Percentiles rank a stretch among this genome's conserved stretches.
Conservation (phyloP, 2,797 vertebrate species). For the Peromyscus attwateri region DNA sequence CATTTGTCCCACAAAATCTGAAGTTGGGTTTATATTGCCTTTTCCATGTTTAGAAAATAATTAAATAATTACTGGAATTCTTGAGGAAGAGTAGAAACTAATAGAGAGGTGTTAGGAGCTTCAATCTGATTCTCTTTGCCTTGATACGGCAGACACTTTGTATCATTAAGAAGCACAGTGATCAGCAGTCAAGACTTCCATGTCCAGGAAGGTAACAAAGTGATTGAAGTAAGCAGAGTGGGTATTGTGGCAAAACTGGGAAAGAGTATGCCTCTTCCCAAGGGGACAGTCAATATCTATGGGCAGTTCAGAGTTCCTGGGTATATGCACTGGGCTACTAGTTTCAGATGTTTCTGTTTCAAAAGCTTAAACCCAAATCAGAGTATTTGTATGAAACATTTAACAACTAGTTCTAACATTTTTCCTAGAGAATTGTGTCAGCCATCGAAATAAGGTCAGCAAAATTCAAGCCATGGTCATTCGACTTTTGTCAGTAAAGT, state of each 20-base stretch:
- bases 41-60: background rate
- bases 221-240: background rate
- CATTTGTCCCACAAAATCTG: background rate
- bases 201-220: background rate
- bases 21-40: background rate
- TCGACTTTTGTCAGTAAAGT: background rate
- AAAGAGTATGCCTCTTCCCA: background rate
- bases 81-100: background rate
- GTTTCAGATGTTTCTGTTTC: background rate
- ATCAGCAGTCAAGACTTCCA: background rate
- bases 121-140: background rate
- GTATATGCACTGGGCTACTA: no score
- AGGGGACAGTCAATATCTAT: background rate
- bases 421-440: background rate
- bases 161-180: background rate
- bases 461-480: background rate
- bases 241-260: background rate
- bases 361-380: background rate
- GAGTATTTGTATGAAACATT: background rate
- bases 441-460: background rate
- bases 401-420: background rate
- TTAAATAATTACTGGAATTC: background rate
- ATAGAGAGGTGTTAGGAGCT: background rate
- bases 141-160: background rate
- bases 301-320: background rate